Conservation (phyloP, 2,113 vertebrate species). For the Varanus salvator region DNA sequence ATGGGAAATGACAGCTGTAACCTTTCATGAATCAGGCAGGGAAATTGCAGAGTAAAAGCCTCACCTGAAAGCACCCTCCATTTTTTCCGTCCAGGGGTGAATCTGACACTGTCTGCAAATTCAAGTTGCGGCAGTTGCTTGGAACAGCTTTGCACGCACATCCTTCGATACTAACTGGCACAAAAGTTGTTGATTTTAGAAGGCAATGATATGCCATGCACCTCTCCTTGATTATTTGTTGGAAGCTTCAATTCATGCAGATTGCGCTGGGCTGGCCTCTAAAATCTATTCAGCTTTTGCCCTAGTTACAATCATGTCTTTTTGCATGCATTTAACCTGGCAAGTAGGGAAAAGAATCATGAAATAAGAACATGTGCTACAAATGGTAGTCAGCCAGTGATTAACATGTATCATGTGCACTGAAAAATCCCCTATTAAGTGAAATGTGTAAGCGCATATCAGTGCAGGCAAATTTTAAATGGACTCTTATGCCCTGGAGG, state of each 20-base stretch:
- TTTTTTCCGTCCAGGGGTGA: neutral
- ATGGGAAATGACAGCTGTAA: neutral
- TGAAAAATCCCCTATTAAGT: neutral
- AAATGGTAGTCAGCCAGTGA: neutral
- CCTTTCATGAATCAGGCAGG: neutral
- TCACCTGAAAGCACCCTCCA: neutral
- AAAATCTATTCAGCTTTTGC: neutral
- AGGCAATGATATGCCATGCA: neutral
- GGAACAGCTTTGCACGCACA: neutral
- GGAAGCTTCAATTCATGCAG: neutral
- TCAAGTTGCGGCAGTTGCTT: neutral
- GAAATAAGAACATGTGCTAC: neutral
- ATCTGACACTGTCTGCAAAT: neutral
- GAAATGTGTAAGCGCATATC: neutral
- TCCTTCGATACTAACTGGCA: neutral
- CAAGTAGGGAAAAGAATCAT: neutral
- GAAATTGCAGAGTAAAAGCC: neutral
- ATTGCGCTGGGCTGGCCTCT: neutral
- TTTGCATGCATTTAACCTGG: neutral
- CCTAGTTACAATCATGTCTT: neutral
- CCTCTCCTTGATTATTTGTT: neutral
- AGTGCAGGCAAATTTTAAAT: neutral
- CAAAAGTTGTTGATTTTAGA: neutral
- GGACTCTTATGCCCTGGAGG: conserved; percentile 33
- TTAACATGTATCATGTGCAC: neutral